Conservation (phyloP, 2,797 vertebrate genomes). For the Gallinago nigripennis region DNA sequence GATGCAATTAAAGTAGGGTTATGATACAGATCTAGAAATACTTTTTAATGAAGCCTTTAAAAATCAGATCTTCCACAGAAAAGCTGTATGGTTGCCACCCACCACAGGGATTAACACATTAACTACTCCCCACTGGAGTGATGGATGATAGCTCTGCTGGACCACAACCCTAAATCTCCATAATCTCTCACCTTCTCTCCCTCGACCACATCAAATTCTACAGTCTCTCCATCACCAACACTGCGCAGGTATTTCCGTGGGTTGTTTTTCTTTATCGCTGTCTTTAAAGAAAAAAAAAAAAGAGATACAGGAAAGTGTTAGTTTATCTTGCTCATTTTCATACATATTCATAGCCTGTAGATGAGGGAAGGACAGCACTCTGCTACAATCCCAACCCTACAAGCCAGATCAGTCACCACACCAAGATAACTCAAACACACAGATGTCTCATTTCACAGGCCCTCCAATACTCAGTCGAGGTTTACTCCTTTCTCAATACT, state of each 20-base stretch:
- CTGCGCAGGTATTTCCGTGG: conserved; percentile 83
- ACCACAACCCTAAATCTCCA: background rate
- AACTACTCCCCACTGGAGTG: background rate
- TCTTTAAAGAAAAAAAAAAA: conserved; percentile 57
- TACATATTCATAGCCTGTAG: background rate
- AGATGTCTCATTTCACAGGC: background rate
- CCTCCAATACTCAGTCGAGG: background rate
- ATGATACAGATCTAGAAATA: background rate
- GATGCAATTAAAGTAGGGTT: background rate
- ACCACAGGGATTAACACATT: background rate
- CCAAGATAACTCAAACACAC: background rate
- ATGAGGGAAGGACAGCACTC: background rate
- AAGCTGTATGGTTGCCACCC: background rate
- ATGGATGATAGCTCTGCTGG: background rate
- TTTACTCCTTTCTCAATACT: background rate
- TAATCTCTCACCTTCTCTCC: conserved; percentile 78
- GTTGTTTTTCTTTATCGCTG: conserved; percentile 83
- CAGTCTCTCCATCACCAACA: conserved; percentile 82
- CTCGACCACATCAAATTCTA: conserved; percentile 83
- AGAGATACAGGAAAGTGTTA: background rate
- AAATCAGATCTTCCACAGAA: background rate
- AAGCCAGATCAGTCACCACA: background rate
- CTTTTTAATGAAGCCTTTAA: background rate
- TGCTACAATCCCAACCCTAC: background rate
- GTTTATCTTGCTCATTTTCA: background rate